Conservation (phyloP, 2,888 invertebrate species). For the Melieria omissa region DNA sequence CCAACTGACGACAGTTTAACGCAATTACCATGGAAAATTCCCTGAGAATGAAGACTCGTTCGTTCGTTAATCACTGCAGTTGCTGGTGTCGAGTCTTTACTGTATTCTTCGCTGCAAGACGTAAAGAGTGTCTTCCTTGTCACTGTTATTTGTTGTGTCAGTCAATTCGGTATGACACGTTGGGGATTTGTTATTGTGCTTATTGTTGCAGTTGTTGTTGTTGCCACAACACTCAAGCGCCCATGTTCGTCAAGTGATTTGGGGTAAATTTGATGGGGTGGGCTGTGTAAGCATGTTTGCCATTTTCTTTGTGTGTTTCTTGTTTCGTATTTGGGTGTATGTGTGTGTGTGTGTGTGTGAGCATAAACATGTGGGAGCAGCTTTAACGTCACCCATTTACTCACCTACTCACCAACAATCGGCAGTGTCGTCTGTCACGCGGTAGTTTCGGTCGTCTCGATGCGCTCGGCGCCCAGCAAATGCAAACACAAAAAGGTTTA, state of each 20-base stretch:
- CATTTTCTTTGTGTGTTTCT: no score
- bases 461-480: background rate
- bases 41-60: no score
- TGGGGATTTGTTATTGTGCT: conserved; percentile 28
- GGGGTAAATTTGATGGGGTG: background rate
- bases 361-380: no score
- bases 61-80: no score
- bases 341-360: background rate
- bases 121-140: background rate
- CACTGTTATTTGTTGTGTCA: conserved; percentile 36
- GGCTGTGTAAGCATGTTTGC: background rate
- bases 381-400: no score
- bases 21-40: no score
- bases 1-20: no score
- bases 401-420: no score
- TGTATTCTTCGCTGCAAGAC: no score
- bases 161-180: conserved; percentile 35
- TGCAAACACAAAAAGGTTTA: conserved; percentile 14
- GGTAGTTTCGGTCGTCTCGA: background rate
- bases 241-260: conserved; percentile 9
- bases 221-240: background rate
- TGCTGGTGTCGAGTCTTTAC: no score
- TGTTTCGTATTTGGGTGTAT: background rate
- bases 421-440: no score
- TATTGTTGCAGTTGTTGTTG: conserved; percentile 2